Evolutionary conservation across 30 jellyfish, hydroid and myxozoan genomes (phyloP).

Genomic region (Aurelia aurita): DNA sequence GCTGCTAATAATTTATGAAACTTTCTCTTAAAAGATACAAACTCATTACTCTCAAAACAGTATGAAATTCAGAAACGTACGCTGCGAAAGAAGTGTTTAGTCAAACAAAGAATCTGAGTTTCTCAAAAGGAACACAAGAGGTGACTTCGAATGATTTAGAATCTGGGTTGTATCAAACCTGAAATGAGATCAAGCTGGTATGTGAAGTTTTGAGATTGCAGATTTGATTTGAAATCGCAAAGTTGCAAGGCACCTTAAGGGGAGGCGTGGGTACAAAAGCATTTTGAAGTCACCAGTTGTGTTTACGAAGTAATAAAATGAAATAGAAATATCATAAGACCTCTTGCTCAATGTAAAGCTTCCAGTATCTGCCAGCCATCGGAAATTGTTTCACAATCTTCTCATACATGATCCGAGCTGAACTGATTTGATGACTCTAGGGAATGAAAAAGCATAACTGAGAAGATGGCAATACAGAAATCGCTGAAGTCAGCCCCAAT

Average conservation of each 20-base stretch:
- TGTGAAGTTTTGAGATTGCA: not conserved
- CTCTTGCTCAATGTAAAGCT: conserved; percentile 99
- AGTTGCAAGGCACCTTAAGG: not conserved
- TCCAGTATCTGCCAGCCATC: conserved; percentile 96
- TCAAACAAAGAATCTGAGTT: too few relatives aligned
- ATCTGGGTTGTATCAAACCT: not conserved
- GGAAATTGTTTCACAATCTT: conserved; percentile 93
- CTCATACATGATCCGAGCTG: conserved; percentile 87
- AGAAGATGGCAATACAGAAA: too few relatives aligned
- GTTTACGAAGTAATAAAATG: not conserved
- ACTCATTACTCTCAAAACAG: too few relatives aligned
- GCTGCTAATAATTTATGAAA: too few relatives aligned
- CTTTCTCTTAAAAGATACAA: too few relatives aligned
- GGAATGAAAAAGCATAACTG: too few relatives aligned
- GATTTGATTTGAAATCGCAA: not conserved
- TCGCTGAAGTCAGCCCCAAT: too few relatives aligned
- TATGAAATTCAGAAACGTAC: too few relatives aligned
- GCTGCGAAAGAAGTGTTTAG: too few relatives aligned
- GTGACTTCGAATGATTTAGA: not conserved
- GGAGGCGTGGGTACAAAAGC: not conserved
- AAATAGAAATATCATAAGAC: conserved; percentile 56
- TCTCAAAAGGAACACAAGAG: too few relatives aligned
- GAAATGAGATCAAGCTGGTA: conserved; percentile 11
- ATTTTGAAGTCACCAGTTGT: conserved; percentile 23
- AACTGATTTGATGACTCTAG: conserved; percentile 86